Conservation (phyloP, 2,797 vertebrate genomes). For the Tokudaia muenninki region DNA sequence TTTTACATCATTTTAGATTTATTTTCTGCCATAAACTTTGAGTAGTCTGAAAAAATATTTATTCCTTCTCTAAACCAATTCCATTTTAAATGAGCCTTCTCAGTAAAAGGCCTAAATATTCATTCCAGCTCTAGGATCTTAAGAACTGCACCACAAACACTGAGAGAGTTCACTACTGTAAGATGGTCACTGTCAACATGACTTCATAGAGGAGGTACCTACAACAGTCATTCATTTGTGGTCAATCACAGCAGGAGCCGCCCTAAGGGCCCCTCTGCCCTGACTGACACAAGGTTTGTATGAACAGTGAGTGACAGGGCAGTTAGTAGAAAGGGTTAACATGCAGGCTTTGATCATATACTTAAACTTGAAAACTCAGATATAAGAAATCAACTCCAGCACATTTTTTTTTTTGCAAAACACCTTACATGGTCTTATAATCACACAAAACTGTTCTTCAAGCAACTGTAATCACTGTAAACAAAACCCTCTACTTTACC, state of each 20-base stretch:
- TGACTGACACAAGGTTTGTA: not conserved
- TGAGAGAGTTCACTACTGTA: not conserved
- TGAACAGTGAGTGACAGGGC: not conserved
- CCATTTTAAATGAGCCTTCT: not conserved
- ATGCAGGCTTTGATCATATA: not conserved
- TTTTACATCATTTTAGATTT: constrained; percentile 41
- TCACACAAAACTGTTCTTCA: not conserved
- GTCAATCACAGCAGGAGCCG: not conserved
- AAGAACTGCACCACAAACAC: constrained; percentile 6
- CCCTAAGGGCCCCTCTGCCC: not conserved
- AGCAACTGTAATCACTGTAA: constrained; percentile 3
- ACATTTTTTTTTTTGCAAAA: constrained; percentile 61
- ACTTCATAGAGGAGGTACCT: not conserved
- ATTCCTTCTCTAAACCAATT: constrained; percentile 41
- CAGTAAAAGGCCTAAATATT: not conserved
- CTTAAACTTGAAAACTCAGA: constrained; percentile 7
- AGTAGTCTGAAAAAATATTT: constrained; percentile 38
- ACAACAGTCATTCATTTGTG: not conserved
- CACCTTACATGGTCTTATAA: not conserved
- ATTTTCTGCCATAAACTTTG: constrained; percentile 38
- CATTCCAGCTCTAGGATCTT: not conserved
- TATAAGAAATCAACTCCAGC: constrained; percentile 6
- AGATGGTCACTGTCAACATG: not conserved
- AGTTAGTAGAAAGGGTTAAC: not conserved
- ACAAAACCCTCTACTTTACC: not conserved